Conservation (phyloP, 2,888 invertebrate species). For the Hydraecia micacea region DNA sequence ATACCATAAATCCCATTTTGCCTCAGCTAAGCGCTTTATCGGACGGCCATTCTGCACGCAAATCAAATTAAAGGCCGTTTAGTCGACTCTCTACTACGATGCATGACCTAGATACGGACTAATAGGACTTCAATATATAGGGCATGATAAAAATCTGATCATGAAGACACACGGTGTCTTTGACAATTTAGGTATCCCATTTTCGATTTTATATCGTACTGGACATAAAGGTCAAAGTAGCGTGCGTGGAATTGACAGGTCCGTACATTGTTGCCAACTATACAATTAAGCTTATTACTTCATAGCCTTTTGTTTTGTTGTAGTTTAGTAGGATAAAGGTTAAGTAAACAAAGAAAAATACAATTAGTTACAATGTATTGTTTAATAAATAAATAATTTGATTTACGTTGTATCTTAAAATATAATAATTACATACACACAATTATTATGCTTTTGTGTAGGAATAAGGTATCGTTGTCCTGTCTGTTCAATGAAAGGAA, state of each 20-base stretch:
- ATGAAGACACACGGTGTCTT: slow-evolving; percentile 36
- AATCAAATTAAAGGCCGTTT: slow-evolving; percentile 87
- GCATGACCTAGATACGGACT: slow-evolving; percentile 75
- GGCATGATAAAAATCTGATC: slow-evolving; percentile 62
- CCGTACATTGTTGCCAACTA: slow-evolving; percentile 48
- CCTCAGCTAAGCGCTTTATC: slow-evolving; percentile 86
- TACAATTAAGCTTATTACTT: slow-evolving; percentile 56
- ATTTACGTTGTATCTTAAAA: neutral
- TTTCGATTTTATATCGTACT: slow-evolving; percentile 41
- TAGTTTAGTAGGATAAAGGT: slow-evolving; percentile 34
- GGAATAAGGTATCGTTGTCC: neutral
- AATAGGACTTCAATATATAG: slow-evolving; percentile 64
- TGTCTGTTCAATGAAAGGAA: neutral
- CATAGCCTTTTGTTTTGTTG: slow-evolving; percentile 39
- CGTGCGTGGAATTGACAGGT: slow-evolving; percentile 45
- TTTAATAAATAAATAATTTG: slow-evolving; percentile 54
- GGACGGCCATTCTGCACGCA: slow-evolving; percentile 81
- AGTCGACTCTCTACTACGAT: slow-evolving; percentile 74
- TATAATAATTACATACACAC: neutral
- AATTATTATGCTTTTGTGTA: neutral
- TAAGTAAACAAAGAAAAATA: slow-evolving; percentile 37
- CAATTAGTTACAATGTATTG: slow-evolving; percentile 24
- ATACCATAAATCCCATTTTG: slow-evolving; percentile 85
- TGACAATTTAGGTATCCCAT: slow-evolving; percentile 37
- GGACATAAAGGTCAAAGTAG: slow-evolving; percentile 52